Evolutionary conservation across 2,888 invertebrate species (phyloP).

Genomic region (Dolichomitus sp.): DNA sequence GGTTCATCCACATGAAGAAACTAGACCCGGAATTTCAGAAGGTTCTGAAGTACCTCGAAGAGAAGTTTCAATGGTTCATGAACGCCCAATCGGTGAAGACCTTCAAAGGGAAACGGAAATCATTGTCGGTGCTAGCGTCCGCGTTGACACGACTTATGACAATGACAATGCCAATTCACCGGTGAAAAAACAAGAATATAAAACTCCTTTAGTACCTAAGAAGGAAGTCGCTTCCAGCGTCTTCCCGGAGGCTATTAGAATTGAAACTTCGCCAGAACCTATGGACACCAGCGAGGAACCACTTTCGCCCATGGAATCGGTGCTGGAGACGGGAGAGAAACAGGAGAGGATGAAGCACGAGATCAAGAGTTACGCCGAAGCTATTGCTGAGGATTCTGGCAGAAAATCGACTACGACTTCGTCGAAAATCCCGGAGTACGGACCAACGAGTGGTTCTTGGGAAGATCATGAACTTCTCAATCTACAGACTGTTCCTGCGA

Average conservation of each 20-base stretch:
- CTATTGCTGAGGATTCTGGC: constrained; percentile 66
- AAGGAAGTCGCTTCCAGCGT: constrained; percentile 60
- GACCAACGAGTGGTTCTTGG: constrained; percentile 50
- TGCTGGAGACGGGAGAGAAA: constrained; percentile 58
- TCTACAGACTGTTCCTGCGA: constrained; percentile 47
- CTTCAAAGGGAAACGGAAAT: constrained; percentile 27
- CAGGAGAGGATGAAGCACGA: constrained; percentile 60
- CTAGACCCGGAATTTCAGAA: constrained; percentile 13
- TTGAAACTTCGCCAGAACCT: constrained; percentile 76
- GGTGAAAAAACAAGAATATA: neutral
- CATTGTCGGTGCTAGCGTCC: constrained; percentile 22
- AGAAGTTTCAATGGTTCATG: constrained; percentile 7
- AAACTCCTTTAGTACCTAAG: neutral
- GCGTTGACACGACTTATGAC: constrained; percentile 28
- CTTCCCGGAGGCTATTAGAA: constrained; percentile 65
- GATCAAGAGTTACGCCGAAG: constrained; percentile 75
- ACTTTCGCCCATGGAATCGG: constrained; percentile 76
- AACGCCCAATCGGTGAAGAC: constrained; percentile 1
- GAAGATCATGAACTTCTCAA: constrained; percentile 37
- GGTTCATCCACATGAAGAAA: constrained; percentile 12
- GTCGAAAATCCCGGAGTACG: constrained; percentile 9
- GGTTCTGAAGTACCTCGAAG: neutral
- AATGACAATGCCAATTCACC: constrained; percentile 59
- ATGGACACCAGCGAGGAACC: constrained; percentile 79
- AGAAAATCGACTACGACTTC: constrained; percentile 8